Evolutionary conservation across 2,797 vertebrate species (phyloP), one percentile per base, ranked within the genome.

Genomic region (Bradypodion ventrale): DNA sequence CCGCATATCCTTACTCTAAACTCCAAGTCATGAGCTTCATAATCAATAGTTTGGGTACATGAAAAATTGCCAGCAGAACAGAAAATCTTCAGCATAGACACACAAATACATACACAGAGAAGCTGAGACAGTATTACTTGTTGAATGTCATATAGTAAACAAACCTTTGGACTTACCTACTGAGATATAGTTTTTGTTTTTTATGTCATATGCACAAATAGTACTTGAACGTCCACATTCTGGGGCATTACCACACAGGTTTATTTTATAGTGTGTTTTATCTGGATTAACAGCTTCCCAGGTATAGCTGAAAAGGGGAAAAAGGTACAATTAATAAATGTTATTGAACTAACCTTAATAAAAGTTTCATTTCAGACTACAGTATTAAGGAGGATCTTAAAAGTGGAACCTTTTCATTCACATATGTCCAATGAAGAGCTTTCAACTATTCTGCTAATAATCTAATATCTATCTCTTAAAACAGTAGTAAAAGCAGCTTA

Each of bases 241-340:
- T 29, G 95, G 82, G 2, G 90, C 0, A 1, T 91, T 92, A 32
- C 83, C 92, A 76, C 98, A 99, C 12, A 98, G 90, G 89, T 94
- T 98, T 85, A 99, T 93, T 77, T 96, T 96, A 94, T 99, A 99
- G 84, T 93, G 94, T 27, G 97, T 90, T 56, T 92, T 97, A 87
- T 97, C 96, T 82, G 82, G 85, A 93, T 99, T 98, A 66, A 98
- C 94, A 44, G 98, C 98, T 94, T 98, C 94, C 98, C 98, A 99
- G 44, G 96, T 97, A 82, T 97, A 98, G 79, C 98, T 99, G 93
- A 65, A 96, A 94, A 85, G 63, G 90, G 82, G 81, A 83, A 78
- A 62, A 52, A 82, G 78, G 84, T 78, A 89, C 32, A 87, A 44
- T 60, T 70, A 21, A 25, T 75, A 87, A 77, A 63, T 32, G 27